phyloP scores from a whole-genome alignment of 2,797 vertebrate genomes.

The Coregonus sp. region DNA sequence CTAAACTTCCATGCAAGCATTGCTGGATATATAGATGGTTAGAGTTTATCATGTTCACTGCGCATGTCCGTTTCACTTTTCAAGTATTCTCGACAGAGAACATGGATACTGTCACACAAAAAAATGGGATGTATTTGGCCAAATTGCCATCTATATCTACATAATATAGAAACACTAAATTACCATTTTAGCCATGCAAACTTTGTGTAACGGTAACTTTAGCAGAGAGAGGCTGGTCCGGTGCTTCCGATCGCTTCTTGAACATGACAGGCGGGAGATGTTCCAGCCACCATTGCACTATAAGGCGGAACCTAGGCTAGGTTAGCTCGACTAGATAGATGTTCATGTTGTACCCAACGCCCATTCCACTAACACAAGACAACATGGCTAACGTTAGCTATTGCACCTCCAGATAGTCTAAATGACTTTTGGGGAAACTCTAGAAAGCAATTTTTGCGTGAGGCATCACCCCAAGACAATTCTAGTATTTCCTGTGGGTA shows the following conservation, averaged over 20 bases:
- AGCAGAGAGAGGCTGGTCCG: background rate
- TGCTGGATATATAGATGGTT: background rate
- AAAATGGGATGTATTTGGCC: background rate
- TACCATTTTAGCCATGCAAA: background rate
- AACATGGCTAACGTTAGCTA: constrained; percentile 21
- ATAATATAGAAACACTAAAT: background rate
- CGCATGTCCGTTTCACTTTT: constrained; percentile 75
- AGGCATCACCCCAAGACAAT: background rate
- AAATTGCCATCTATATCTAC: background rate
- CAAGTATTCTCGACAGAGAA: constrained; percentile 31
- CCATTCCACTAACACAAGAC: constrained; percentile 64
- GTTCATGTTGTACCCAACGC: constrained; percentile 61
- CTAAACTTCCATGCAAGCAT: too few relatives aligned
- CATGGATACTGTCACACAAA: background rate
- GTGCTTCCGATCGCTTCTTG: background rate
- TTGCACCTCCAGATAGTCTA: background rate
- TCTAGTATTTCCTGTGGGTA: background rate
- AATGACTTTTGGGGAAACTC: background rate
- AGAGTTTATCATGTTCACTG: constrained; percentile 36
- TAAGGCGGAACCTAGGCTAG: constrained; percentile 46
- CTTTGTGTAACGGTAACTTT: background rate
- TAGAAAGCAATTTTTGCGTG: background rate
- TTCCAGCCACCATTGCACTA: constrained; percentile 42
- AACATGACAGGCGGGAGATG: constrained; percentile 11
- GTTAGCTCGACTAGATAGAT: constrained; percentile 38